Evolutionary conservation across 2,888 invertebrate genomes (phyloP), one percentile per base, ranked within the genome.

Genomic region (Trichopria drosophilae): DNA sequence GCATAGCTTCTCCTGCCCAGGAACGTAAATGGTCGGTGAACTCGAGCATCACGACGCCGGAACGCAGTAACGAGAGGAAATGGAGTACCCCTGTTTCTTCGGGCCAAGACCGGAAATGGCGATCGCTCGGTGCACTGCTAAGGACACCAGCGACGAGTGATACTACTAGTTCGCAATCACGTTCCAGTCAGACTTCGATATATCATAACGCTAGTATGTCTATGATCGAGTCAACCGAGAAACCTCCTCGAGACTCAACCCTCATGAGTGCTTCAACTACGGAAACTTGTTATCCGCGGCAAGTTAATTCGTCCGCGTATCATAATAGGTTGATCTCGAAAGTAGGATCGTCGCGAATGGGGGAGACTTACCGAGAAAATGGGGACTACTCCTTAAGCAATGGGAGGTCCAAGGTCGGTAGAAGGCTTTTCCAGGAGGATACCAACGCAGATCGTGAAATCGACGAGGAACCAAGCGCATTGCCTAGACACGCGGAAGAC

Each of bases 61-160:
- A 18, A 16, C 37, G 34, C 41, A 22, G 58, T 6, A 61, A 64
- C 51, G 68, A 70, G 24, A 61, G 66, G 42, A 73, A 72, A 48
- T 72, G 71, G 69, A 63, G 64, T 36, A 63, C 63, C 39, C 62
- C 64, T 35, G 62, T 62, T 9, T 65, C 66, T 6, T 67, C 69
- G n/a, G 64, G 64, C 9, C 75, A 75, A 40, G 77, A 77, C 55
- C 64, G 77, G 23, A 72, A 75, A 48, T 78, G 78, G 78, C 65
- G 76, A 16, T 77, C 77, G n/a, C 66, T 78, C 9, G 78, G 77
- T 1, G 77, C 77, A 3, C 64, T 77, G n/a, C 63, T 77, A 18
- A 63, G 76, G 16, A 68, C 73, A 9, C 75, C 74, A 3, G 62
- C 52, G 0, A 45, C 59, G 12, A 47, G 39, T 3, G 34, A 51